These are phyloP conservation scores for Rhabdophis nuchalis DNA, from an alignment of 2,797 vertebrate genomes.

Conservation along the genomic window DNA sequence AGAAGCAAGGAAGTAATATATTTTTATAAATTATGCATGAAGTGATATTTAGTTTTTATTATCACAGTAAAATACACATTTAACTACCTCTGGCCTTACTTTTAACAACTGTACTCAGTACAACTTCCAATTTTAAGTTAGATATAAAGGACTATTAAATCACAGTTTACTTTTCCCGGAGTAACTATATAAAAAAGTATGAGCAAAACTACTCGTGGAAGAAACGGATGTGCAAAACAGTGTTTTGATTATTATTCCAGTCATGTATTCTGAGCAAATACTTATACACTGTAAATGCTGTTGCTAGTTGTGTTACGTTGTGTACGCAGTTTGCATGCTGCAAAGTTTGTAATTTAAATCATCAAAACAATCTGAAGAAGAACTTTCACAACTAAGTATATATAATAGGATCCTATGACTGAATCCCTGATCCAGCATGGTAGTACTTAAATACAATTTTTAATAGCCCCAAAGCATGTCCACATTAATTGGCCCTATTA, in stretches of 20 bases:
- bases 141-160: background rate
- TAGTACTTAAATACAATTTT: background rate
- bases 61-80: background rate
- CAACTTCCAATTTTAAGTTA: background rate
- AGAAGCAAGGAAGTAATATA: constrained; percentile 10
- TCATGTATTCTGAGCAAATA: background rate
- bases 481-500: background rate
- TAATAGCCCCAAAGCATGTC: background rate
- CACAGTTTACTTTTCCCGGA: background rate
- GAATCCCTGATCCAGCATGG: background rate
- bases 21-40: background rate
- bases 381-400: background rate
- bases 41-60: constrained; percentile 14
- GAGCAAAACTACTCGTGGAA: background rate
- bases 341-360: background rate
- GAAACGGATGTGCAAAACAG: background rate
- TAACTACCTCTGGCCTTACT: background rate
- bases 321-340: background rate
- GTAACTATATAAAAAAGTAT: background rate
- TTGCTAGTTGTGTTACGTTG: background rate
- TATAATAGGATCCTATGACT: background rate
- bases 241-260: background rate
- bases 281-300: background rate
- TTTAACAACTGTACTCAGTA: background rate
- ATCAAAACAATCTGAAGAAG: background rate